phyloP scores from a whole-genome alignment of 2,113 vertebrate genomes.

The Himantopus leucocephalus region DNA sequence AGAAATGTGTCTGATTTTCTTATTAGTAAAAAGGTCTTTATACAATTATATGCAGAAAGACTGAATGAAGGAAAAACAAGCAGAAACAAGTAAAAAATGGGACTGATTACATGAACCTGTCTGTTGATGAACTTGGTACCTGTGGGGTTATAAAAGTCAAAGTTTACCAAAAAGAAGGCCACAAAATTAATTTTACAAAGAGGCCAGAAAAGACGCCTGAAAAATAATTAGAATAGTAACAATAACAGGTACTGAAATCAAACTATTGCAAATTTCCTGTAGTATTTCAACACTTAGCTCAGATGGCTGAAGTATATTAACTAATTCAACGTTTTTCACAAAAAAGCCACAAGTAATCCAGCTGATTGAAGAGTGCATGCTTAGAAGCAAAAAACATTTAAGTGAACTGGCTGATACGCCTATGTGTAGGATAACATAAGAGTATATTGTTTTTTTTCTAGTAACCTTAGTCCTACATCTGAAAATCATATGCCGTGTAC shows the following conservation, averaged over 20 bases:
- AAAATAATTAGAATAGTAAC: not conserved
- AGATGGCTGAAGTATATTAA: not conserved
- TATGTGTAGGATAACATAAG: fast-evolving
- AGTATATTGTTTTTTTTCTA: not conserved
- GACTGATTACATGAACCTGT: not conserved
- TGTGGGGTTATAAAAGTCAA: not conserved
- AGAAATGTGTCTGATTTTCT: not conserved
- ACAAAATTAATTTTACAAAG: not conserved
- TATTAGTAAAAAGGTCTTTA: not conserved
- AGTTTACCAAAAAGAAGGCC: not conserved
- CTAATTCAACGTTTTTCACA: not conserved
- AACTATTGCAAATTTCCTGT: not conserved
- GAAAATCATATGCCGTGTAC: not conserved
- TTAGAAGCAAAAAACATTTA: not conserved
- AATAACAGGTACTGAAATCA: not conserved
- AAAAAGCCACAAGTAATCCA: not conserved
- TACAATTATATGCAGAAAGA: not conserved
- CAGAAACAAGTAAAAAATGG: not conserved
- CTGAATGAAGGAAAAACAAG: not conserved
- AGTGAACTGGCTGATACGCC: not conserved
- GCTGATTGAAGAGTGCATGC: not conserved
- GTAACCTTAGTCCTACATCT: not conserved
- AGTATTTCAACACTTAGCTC: not conserved
- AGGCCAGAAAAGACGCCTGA: not conserved
- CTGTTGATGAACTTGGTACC: not conserved